Evolutionary conservation across 2,888 invertebrate species (phyloP).

Genomic region (Tryphoninae sp.): DNA sequence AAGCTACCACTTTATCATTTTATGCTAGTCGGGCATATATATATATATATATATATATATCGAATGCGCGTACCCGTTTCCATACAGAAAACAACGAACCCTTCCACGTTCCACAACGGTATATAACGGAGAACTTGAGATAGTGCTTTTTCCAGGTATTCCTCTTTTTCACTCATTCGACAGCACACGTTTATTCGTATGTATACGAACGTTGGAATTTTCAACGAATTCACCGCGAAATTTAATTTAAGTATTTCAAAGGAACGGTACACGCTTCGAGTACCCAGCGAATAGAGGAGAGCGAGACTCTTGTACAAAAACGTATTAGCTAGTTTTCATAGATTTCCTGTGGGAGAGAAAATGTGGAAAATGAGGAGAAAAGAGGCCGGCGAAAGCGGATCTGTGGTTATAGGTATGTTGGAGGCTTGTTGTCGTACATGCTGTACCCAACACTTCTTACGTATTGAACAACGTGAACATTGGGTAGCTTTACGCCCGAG

Average conservation of each 20-base stretch:
- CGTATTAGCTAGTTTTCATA: conserved; percentile 30
- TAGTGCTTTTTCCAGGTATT: conserved; percentile 1
- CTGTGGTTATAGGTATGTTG: background rate
- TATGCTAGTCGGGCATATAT: background rate
- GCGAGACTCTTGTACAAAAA: background rate
- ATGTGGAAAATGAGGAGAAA: conserved; percentile 13
- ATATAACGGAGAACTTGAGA: background rate
- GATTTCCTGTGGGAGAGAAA: conserved; percentile 53
- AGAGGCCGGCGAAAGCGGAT: background rate
- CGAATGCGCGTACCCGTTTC: conserved; percentile 13
- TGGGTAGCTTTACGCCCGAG: conserved; percentile 18
- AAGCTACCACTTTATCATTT: conserved; percentile 53
- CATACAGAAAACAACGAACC: conserved; percentile 29
- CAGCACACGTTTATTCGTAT: background rate
- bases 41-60: conserved; percentile 5
- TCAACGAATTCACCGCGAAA: conserved; percentile 48
- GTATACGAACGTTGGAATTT: conserved; percentile 18
- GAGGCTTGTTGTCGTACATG: too few species aligned
- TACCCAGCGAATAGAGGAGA: background rate
- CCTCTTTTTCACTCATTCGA: background rate
- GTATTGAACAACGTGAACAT: conserved; percentile 40
- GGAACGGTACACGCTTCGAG: conserved; percentile 10
- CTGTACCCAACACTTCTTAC: conserved; percentile 10
- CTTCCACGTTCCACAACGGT: background rate
- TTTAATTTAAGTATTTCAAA: conserved; percentile 47